These are phyloP conservation scores for Parnassius orleans DNA, from an alignment of 2,888 invertebrate species.

Conservation along the genomic window DNA sequence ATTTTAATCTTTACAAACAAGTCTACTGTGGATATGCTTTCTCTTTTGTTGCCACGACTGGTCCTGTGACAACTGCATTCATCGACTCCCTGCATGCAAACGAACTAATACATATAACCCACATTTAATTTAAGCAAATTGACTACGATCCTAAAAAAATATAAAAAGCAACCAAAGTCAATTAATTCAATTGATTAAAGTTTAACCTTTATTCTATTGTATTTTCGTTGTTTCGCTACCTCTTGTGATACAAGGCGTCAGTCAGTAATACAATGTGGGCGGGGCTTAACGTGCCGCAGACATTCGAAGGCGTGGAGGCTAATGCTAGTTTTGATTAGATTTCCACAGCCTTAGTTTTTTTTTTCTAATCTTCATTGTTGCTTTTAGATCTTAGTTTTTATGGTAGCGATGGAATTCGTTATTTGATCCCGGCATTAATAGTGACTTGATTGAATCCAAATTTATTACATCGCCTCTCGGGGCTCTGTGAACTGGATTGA, in stretches of 20 bases:
- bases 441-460: conserved; percentile 36
- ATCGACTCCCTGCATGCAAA: no score
- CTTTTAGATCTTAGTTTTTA: conserved; percentile 37
- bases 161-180: no score
- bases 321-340: conserved; percentile 71
- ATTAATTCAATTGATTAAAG: no score
- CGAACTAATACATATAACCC: no score
- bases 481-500: conserved; percentile 15
- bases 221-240: conserved; percentile 32
- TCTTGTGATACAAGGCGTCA: conserved; percentile 35
- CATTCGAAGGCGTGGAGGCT: conserved; percentile 56
- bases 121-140: background rate
- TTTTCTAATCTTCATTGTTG: conserved; percentile 58
- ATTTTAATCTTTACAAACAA: no score
- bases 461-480: conserved; percentile 31
- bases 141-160: no score
- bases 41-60: no score
- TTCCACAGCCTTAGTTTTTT: conserved; percentile 61
- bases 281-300: conserved; percentile 47
- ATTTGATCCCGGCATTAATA: conserved; percentile 33
- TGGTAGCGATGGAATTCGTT: conserved; percentile 38
- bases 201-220: background rate
- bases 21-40: no score
- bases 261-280: conserved; percentile 40
- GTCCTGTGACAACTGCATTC: no score